Percentiles rank a stretch among this genome's conserved stretches.
These are phyloP conservation scores for Lingula anatina DNA, from an alignment of 2,888 invertebrate species.

Conservation along the genomic window DNA sequence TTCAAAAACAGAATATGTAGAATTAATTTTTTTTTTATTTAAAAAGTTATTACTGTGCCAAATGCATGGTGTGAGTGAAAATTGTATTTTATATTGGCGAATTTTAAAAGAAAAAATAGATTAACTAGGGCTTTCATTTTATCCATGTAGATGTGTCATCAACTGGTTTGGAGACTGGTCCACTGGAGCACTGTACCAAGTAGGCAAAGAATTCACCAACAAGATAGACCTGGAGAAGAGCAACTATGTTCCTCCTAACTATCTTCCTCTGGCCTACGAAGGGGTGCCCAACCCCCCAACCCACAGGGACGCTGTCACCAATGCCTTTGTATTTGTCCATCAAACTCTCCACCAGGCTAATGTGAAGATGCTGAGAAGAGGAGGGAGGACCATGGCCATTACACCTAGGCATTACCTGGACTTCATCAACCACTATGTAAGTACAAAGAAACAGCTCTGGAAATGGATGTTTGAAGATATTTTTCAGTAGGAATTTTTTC, in stretches of 20 bases:
- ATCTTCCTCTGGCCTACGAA: constrained; percentile 83
- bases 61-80: too few relatives aligned
- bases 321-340: constrained; percentile 97
- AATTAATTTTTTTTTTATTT: too few relatives aligned
- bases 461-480: too few relatives aligned
- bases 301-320: constrained; percentile 95
- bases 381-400: constrained; percentile 93
- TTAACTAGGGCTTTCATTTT: too few relatives aligned
- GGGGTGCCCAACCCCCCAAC: constrained; percentile 59
- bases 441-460: constrained; percentile 19
- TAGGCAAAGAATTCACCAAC: constrained; percentile 93
- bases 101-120: too few relatives aligned
- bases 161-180: constrained; percentile 99
- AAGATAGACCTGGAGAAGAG: constrained; percentile 81
- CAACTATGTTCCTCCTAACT: constrained; percentile 77
- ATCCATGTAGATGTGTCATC: too few relatives aligned
- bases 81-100: not conserved
- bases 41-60: too few relatives aligned
- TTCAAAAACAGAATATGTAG: too few relatives aligned
- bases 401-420: constrained; percentile 97
- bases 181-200: constrained; percentile 67
- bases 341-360: constrained; percentile 95
- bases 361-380: constrained; percentile 80
- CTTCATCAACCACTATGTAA: constrained; percentile 95
- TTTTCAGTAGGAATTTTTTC: too few relatives aligned